Conservation (phyloP, 2,797 vertebrate species). For the Poeciliopsis turneri region DNA sequence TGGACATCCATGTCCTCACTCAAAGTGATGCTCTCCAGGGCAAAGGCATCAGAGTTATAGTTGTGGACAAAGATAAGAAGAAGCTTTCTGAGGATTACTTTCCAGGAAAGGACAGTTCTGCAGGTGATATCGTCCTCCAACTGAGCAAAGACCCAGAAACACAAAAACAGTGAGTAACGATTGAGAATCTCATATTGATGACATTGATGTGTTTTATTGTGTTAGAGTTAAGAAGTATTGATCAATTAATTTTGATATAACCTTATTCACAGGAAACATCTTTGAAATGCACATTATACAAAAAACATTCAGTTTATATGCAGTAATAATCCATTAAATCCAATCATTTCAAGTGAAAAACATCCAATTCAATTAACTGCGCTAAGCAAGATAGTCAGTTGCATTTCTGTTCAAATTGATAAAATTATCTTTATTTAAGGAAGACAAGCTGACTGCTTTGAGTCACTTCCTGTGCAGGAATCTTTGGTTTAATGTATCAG, state of each 20-base stretch:
- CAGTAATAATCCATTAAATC: not conserved
- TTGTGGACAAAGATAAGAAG: slow-evolving; percentile 1
- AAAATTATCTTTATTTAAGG: not conserved
- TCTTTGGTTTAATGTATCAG: not conserved
- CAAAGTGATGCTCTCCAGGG: slow-evolving; percentile 8
- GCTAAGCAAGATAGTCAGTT: not conserved
- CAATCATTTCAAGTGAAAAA: not conserved
- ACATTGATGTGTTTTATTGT: not conserved
- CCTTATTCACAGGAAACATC: not conserved
- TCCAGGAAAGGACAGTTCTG: not conserved
- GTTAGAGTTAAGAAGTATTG: not conserved
- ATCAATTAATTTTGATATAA: not conserved
- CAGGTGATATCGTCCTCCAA: slow-evolving; percentile 7
- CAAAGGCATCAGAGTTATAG: slow-evolving; percentile 20
- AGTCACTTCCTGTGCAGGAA: not conserved
- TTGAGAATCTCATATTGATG: not conserved
- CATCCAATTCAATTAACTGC: not conserved
- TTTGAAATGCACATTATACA: not conserved
- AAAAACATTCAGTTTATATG: not conserved
- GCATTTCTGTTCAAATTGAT: not conserved
- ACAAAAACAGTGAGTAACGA: slow-evolving; percentile 9
- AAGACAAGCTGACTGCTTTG: not conserved
- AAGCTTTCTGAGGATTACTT: slow-evolving; percentile 16
- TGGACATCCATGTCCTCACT: slow-evolving; percentile 26
- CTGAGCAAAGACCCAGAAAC: slow-evolving; percentile 11